phyloP scores from a whole-genome alignment of 2,888 invertebrate species.

The Gibbula magus region DNA sequence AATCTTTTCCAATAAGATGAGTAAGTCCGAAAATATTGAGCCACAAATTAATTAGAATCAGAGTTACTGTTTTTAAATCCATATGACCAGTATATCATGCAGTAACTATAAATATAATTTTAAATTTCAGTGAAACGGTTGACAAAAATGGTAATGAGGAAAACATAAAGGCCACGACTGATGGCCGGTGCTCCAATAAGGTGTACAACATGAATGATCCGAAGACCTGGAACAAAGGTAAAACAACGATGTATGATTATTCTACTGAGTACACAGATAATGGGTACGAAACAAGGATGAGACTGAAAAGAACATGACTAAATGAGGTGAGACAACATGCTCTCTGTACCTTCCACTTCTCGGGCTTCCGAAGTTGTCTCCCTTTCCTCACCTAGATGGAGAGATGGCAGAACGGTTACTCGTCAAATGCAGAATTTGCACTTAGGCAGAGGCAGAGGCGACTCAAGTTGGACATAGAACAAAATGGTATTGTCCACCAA shows the following conservation, averaged over 20 bases:
- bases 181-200: neutral
- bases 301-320: constrained; percentile 16
- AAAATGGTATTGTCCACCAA: no score
- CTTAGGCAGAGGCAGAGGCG: no score
- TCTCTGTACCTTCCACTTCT: neutral
- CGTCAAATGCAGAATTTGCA: no score
- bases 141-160: neutral
- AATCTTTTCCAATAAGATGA: no score
- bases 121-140: neutral
- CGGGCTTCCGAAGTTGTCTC: neutral
- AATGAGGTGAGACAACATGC: constrained; percentile 2
- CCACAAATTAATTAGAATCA: no score
- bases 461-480: no score
- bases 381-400: neutral
- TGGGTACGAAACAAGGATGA: neutral
- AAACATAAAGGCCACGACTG: constrained; percentile 3
- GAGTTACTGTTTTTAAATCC: neutral
- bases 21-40: no score
- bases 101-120: neutral
- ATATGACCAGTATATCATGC: constrained; percentile 19
- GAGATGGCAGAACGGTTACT: neutral
- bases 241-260: constrained; percentile 20
- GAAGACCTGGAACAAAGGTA: constrained; percentile 13
- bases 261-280: constrained; percentile 7
- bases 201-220: constrained; percentile 8